A percentile compares a stretch with the other conserved stretches of the same genome.
phyloP scores from a whole-genome alignment of 2,797 vertebrate genomes.

The Diglossa cyanea region DNA sequence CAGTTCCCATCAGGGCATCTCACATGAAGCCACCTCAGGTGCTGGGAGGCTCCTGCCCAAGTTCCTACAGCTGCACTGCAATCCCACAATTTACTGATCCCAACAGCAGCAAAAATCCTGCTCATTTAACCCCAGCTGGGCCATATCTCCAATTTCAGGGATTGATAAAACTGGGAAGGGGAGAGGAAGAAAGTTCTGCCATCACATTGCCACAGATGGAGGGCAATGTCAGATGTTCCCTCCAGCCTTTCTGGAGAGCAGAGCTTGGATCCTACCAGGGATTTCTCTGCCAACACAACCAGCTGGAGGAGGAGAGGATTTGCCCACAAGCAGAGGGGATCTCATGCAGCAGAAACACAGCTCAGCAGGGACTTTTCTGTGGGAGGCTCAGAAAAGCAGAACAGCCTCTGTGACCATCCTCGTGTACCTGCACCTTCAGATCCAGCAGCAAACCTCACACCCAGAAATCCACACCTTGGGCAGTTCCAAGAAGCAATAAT shows the following conservation, averaged over 20 bases:
- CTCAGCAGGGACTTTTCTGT: constrained; percentile 6
- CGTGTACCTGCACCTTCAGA: not conserved
- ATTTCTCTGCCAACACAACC: not conserved
- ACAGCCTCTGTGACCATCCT: not conserved
- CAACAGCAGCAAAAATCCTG: not conserved
- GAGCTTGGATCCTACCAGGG: fast-evolving
- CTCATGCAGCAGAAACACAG: not conserved
- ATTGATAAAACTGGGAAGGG: not conserved
- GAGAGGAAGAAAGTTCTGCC: no score
- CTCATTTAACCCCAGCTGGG: not conserved
- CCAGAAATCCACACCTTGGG: not conserved
- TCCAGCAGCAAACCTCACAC: not conserved
- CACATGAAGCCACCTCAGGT: not conserved
- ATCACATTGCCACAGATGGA: not conserved
- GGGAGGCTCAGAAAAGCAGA: not conserved
- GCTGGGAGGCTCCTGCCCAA: not conserved
- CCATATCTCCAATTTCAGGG: fast-evolving
- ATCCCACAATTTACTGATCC: not conserved
- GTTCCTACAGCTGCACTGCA: not conserved
- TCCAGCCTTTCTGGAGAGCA: not conserved
- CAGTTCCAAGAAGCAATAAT: not conserved
- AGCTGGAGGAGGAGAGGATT: not conserved
- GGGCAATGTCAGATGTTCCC: fast-evolving
- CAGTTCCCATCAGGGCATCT: not conserved
- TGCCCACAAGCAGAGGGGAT: not conserved